Evolutionary conservation across 2,797 vertebrate genomes (phyloP).

Genomic region (Furcifer pardalis): DNA sequence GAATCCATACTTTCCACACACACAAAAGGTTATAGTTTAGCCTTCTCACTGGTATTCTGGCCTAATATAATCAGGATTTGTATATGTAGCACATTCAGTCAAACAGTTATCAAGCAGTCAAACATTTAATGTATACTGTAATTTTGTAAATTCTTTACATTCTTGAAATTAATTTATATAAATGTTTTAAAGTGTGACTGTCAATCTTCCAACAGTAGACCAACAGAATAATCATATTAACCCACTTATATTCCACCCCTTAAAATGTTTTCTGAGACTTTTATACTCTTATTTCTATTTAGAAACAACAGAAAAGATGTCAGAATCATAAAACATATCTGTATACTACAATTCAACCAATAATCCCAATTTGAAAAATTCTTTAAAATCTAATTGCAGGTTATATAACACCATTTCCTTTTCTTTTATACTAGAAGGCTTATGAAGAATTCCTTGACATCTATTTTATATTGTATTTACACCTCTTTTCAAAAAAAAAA

Average conservation of each 20-base stretch:
- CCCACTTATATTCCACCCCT: not conserved
- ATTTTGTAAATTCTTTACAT: too few relatives aligned
- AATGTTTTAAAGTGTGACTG: too few relatives aligned
- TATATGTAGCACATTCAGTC: not conserved
- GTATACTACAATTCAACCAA: slow-evolving; percentile 1
- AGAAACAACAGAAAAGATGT: not conserved
- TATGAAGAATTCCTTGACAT: slow-evolving; percentile 42
- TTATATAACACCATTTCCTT: not conserved
- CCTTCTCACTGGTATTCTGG: not conserved
- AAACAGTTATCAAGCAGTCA: not conserved
- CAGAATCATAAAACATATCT: slow-evolving; percentile 7
- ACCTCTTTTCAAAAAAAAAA: slow-evolving; percentile 54
- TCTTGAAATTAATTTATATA: not conserved
- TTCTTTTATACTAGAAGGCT: slow-evolving; percentile 34
- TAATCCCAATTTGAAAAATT: not conserved
- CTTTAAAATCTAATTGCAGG: not conserved
- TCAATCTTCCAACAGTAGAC: not conserved
- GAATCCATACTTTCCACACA: not conserved
- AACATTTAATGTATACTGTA: not conserved
- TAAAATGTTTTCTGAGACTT: not conserved
- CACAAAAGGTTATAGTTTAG: not conserved
- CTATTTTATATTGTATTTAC: slow-evolving; percentile 54
- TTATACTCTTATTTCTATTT: not conserved
- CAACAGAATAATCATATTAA: not conserved
- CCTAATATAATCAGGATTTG: not conserved